Conservation (phyloP, 2,888 invertebrate species). For the Eudasyphora cyanicolor region DNA sequence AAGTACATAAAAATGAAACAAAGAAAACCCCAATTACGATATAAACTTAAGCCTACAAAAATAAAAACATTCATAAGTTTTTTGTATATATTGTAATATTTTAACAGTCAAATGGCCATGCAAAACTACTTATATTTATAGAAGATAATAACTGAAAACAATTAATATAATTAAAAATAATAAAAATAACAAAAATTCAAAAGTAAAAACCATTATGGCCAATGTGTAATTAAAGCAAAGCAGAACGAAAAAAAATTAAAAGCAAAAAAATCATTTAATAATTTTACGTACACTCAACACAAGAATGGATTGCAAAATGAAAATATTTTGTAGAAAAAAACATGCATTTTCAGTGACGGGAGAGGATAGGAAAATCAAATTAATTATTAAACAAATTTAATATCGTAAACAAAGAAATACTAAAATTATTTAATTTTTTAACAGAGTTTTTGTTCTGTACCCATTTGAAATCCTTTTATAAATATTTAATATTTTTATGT, state of each 20-base stretch:
- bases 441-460: no score
- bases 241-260: conserved; percentile 12
- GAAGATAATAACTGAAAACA: conserved; percentile 20
- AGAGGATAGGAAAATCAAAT: no score
- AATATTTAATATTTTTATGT: no score
- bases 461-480: no score
- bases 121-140: conserved; percentile 18
- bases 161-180: background rate
- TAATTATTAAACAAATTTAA: no score
- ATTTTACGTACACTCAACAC: background rate
- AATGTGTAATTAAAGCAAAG: conserved; percentile 24
- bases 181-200: background rate
- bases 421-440: no score
- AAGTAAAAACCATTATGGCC: conserved; percentile 4
- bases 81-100: conserved; percentile 66
- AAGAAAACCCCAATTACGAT: conserved; percentile 17
- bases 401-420: no score
- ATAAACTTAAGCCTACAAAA: conserved; percentile 48
- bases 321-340: no score
- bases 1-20: conserved; percentile 30
- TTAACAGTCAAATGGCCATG: conserved; percentile 47
- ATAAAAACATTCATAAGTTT: conserved; percentile 38
- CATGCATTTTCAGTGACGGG: no score
- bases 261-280: background rate
- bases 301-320: background rate